Evolutionary conservation across 2,113 vertebrate species (phyloP).

Genomic region (Tetraodon nigroviridis): DNA sequence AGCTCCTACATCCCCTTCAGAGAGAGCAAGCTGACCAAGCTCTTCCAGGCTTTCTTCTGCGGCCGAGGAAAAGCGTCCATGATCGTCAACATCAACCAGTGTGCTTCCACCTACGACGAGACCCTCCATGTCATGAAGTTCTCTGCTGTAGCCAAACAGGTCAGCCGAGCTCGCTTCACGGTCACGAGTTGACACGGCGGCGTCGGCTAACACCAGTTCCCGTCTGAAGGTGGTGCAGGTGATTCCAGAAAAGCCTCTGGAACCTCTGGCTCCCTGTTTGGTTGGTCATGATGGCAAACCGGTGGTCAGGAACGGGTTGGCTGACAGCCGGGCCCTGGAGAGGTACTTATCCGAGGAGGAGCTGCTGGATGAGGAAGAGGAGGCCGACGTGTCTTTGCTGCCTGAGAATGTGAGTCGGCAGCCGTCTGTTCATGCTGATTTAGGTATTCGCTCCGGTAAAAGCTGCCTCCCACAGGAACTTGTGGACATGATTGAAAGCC

Average conservation of each 20-base stretch:
- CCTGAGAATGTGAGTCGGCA: slow-evolving; percentile 74
- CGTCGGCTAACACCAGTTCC: background rate
- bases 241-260: slow-evolving; percentile 70
- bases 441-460: background rate
- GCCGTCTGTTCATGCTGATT: background rate
- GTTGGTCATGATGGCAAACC: slow-evolving; percentile 68
- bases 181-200: background rate
- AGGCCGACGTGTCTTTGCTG: slow-evolving; percentile 80
- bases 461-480: slow-evolving; percentile 63
- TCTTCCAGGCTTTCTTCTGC: slow-evolving; percentile 85
- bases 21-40: slow-evolving; percentile 88
- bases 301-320: slow-evolving; percentile 55
- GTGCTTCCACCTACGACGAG: slow-evolving; percentile 83
- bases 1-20: slow-evolving; percentile 79
- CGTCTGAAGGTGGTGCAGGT: slow-evolving; percentile 79
- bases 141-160: slow-evolving; percentile 85
- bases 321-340: slow-evolving; percentile 62
- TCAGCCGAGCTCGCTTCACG: slow-evolving; percentile 20
- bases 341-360: slow-evolving; percentile 67
- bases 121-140: slow-evolving; percentile 90
- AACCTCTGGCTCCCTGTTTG: slow-evolving; percentile 66
- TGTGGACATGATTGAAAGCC: slow-evolving; percentile 73
- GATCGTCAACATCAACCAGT: slow-evolving; percentile 88
- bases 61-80: slow-evolving; percentile 84
- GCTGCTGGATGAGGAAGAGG: slow-evolving; percentile 74